Percentiles rank a stretch among this genome's conserved stretches.
These are phyloP conservation scores for Mantis religiosa DNA, from an alignment of 2,888 invertebrate genomes.

Conservation along the genomic window DNA sequence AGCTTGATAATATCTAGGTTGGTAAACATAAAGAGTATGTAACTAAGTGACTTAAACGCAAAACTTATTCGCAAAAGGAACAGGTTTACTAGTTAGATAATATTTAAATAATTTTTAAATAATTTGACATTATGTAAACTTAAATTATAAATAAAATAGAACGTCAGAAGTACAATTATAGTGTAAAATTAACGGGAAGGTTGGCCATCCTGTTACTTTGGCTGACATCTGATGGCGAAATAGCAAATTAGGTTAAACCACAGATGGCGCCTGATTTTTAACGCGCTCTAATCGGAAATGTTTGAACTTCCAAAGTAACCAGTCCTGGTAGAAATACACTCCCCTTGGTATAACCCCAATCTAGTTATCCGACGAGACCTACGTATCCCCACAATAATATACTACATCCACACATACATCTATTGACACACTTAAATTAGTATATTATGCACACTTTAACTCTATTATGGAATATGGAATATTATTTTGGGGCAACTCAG, in stretches of 20 bases:
- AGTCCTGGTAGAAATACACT: too few species aligned
- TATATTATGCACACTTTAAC: too few species aligned
- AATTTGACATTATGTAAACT: not conserved
- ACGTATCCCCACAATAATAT: too few species aligned
- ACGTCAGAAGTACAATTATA: not conserved
- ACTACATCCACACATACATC: too few species aligned
- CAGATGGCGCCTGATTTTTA: not conserved
- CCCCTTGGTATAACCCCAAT: too few species aligned
- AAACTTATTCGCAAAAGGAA: not conserved
- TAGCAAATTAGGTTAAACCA: not conserved
- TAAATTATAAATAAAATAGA: not conserved
- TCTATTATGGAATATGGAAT: too few species aligned
- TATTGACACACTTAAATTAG: too few species aligned
- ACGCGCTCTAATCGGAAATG: not conserved
- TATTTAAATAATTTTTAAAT: not conserved
- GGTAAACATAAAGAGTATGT: not conserved
- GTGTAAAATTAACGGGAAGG: not conserved
- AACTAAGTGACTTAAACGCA: not conserved
- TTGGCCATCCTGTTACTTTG: not conserved
- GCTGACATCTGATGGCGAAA: not conserved
- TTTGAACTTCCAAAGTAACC: not conserved
- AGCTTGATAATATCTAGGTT: not conserved
- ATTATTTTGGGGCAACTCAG: too few species aligned
- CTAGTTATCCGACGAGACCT: too few species aligned
- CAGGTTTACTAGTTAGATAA: not conserved